Evolutionary conservation across 2,113 vertebrate species (phyloP), one percentile per base, ranked within the genome.

Genomic region (Entomyzon cyanotis): DNA sequence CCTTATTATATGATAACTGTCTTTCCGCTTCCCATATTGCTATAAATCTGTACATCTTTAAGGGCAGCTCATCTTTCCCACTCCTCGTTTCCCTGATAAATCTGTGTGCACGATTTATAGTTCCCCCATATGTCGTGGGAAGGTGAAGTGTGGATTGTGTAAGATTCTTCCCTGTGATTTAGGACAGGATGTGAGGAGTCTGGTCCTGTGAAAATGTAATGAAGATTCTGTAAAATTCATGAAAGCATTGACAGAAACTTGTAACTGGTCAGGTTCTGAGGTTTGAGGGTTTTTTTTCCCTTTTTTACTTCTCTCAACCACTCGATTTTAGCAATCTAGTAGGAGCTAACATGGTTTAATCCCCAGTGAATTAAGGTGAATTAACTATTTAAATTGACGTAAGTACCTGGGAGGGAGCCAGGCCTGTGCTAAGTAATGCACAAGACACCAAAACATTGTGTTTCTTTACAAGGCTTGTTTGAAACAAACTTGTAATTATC

Each of bases 41-140:
- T n/a, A 37, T 96, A 94, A 96, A 94, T 97, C 89, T 92, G 64
- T 35, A 47, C 87, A 84, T 95, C 93, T 95, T 96, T 87, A 78
- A 91, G 91, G 91, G 77, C 86, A 75, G 9, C 89, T 78, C 6
- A 4, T 94, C 84, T 82, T 94, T 95, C 95, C 89, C 89, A 84
- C 89, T 83, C 74, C 74, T 93, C 12, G 0, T 95, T 89, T 92
- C 62, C 84, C 89, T 93, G 84, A 89, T 93, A 94, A 91, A 89
- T 84, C 87, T 89, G 7, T 23, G 22, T 28, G 60, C 46, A 22
- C 7, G 5, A 76, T 95, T 95, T 94, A 65, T 65, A 65, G 41
- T 27, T 60, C 62, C 35, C 52, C 35, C 10, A 5, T 68, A 42
- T 84, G 87, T 63, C 11, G 4, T 93, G 95, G 91, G 95, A 95